Conservation (phyloP, 2,888 invertebrate genomes). For the Drosophila neotestacea region DNA sequence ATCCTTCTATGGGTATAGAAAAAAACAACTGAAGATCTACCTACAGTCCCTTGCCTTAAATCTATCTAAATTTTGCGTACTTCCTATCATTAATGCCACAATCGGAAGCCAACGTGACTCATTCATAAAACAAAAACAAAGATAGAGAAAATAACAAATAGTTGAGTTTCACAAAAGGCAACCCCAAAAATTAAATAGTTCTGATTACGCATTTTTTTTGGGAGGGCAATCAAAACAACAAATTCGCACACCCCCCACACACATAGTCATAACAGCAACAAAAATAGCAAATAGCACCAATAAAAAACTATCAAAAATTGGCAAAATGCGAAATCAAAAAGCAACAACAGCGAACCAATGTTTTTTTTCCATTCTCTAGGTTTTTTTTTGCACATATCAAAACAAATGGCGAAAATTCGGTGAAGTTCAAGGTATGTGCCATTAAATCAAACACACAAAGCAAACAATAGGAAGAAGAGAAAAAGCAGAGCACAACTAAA, state of each 20-base stretch:
- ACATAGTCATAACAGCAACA: constrained; percentile 8
- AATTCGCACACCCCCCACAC: constrained; percentile 55
- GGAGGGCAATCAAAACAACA: constrained; percentile 43
- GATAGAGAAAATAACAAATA: neutral
- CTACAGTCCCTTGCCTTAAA: neutral
- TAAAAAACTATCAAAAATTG: constrained; percentile 56
- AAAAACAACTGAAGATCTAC: no score
- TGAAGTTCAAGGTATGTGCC: constrained; percentile 83
- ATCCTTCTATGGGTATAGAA: no score
- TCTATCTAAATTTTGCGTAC: constrained; percentile 9
- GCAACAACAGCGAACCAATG: constrained; percentile 36
- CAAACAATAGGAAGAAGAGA: constrained; percentile 28
- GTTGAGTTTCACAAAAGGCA: constrained; percentile 38
- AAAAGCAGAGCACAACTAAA: constrained; percentile 32
- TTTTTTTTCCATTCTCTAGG: constrained; percentile 9
- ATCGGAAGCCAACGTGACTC: constrained; percentile 37
- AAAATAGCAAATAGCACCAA: constrained; percentile 23
- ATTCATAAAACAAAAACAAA: constrained; percentile 15
- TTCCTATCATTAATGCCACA: constrained; percentile 7
- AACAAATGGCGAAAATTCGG: constrained; percentile 82
- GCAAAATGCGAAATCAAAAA: constrained; percentile 66
- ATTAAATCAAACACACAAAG: constrained; percentile 59
- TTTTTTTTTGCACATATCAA: constrained; percentile 70
- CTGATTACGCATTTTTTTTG: constrained; percentile 50
- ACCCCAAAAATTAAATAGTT: constrained; percentile 54